A percentile compares a stretch with the other conserved stretches of the same genome.
Conservation (phyloP, 1,140 invertebrate genomes). For the Hypsibius dujardini region DNA sequence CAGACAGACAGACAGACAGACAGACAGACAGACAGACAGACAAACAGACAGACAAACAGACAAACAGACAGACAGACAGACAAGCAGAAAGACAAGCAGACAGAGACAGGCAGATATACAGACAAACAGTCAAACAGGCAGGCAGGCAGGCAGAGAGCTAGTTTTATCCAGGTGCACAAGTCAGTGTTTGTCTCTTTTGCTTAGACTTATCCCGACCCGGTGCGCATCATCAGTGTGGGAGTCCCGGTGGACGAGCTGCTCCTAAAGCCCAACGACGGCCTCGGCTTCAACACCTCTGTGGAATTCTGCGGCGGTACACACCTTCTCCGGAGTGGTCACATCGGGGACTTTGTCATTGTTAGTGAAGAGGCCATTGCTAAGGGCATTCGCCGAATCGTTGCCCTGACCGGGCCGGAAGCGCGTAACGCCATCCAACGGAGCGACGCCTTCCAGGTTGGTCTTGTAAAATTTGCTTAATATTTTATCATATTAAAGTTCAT, state of each 20-base stretch:
- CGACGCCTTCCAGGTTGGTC: constrained; percentile 29
- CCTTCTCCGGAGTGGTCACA: constrained; percentile 46
- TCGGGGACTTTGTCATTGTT: constrained; percentile 82
- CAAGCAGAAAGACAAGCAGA: too few species aligned
- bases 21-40: too few species aligned
- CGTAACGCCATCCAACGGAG: constrained; percentile 33
- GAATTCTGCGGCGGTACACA: constrained; percentile 98
- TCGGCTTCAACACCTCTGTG: constrained; percentile 69
- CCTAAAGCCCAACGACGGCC: constrained; percentile 56
- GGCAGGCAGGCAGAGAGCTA: too few species aligned
- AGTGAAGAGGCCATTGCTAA: constrained; percentile 98
- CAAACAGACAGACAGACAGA: too few species aligned
- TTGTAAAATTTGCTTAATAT: constrained; percentile 25
- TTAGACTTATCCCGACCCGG: constrained; percentile 90
- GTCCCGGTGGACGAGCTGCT: constrained; percentile 74
- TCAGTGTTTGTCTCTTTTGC: constrained; percentile 18
- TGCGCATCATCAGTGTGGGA: constrained; percentile 84
- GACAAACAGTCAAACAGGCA: too few species aligned
- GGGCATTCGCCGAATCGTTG: constrained; percentile 89
- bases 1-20: too few species aligned
- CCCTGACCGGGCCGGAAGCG: constrained; percentile 83
- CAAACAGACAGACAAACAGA: too few species aligned
- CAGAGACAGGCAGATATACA: too few species aligned
- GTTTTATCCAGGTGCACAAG: too few species aligned
- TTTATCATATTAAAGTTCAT: too few species aligned